These are phyloP conservation scores for Zaprionus gabonicus DNA, from an alignment of 1,140 invertebrate species.

Conservation along the genomic window DNA sequence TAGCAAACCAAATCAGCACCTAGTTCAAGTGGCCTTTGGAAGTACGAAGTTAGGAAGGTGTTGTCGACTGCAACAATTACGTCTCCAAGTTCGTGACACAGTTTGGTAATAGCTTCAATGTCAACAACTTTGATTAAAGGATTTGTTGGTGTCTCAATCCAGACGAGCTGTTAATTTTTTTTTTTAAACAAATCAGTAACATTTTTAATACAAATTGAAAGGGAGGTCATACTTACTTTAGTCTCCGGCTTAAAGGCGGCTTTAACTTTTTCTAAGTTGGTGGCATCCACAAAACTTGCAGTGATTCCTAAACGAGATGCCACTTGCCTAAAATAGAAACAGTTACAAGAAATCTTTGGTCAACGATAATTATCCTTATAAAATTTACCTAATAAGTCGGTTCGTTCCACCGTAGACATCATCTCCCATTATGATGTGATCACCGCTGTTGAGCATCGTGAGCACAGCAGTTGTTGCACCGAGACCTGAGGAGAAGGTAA, in stretches of 20 bases:
- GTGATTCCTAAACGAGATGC: conserved; percentile 89
- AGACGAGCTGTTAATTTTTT: conserved; percentile 89
- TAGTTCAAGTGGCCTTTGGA: conserved; percentile 95
- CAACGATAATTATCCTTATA: not conserved
- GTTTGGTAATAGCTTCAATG: conserved; percentile 90
- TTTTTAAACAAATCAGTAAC: not conserved
- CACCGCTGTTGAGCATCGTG: conserved; percentile 91
- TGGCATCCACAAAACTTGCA: conserved; percentile 93
- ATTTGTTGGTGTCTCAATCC: conserved; percentile 99
- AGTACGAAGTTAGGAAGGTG: conserved; percentile 98
- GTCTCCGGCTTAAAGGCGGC: conserved; percentile 92
- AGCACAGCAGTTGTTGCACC: conserved; percentile 92
- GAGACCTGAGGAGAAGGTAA: conserved; percentile 95
- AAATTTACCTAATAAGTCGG: conserved; percentile 84
- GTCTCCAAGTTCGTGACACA: conserved; percentile 86
- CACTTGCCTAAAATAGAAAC: conserved; percentile 85
- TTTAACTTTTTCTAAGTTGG: conserved; percentile 88
- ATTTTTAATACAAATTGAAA: conserved; percentile 4
- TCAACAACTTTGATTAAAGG: conserved; percentile 96
- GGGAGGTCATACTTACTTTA: conserved; percentile 85
- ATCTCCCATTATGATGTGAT: conserved; percentile 96
- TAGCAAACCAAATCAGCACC: conserved; percentile 97
- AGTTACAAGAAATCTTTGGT: not conserved
- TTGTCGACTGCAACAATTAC: conserved; percentile 97
- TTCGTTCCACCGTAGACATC: conserved; percentile 98